Base-by-base conservation (phyloP, 2,797 vertebrate species). In the Brachyrhaphis roseni region DNA sequence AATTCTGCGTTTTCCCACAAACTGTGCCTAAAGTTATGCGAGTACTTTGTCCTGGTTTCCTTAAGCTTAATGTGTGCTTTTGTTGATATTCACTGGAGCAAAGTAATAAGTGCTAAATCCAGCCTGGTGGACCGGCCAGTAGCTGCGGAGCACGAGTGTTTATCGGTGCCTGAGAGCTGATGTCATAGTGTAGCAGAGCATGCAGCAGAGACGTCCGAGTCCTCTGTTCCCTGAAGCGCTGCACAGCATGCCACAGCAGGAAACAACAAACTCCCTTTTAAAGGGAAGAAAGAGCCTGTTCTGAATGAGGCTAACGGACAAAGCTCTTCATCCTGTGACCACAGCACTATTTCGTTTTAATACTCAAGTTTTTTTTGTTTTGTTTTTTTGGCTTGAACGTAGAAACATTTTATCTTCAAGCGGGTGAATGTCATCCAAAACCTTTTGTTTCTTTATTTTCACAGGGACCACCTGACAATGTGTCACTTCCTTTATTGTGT, bases 101-200 rank as follows among this genome's bases (percentile, higher is more conserved):
- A 28, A 72, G 82, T 75, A 79, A 78, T 70, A 78, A 82, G 83
- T 78, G 76, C 0, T 72, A 47, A 79, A 78, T 84, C 73, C 79
- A 72, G 85, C 80, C 82, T 72, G 77, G 72, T 87, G 81, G 86
- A 88, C 82, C 74, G 75, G 81, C 75, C 83, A 82, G 85, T 31
- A 68, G 78, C 72, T 82, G 82, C 76, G n/a, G 87, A 88, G 55
- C 78, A 70, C 59, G 75, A 90, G 76, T 85, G 90, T 89, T 92
- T 90, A 83, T 89, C 83, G 79, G 86, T 85, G 90, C 89, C 89
- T 88, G 80, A 86, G 87, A 76, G 87, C 80, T 90, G 88, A 93
- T 80, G 90, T 90, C 88, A 93, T 81, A 5, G 80, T 46, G 80
- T 45, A 84, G 78, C 80, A 71, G 76, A 43, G 84, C 83, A 75